Base-by-base conservation (phyloP, 1,140 invertebrate genomes). In the Plutomurus gul region DNA sequence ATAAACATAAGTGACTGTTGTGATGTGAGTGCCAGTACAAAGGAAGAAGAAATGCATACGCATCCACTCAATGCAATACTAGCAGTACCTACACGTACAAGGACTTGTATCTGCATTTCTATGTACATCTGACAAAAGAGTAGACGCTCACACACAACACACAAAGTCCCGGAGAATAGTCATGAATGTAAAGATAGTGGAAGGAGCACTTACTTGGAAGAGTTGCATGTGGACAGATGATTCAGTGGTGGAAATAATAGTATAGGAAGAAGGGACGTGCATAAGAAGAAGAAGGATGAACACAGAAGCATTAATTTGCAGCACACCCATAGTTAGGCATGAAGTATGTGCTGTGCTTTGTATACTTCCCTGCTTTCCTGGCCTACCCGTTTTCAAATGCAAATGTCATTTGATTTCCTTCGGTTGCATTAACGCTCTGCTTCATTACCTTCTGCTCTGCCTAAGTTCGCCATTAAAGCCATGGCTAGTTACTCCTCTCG, bases 241-340 rank as follows among this genome's bases (percentile, higher is more conserved):
- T 56, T 30, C 8, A 36, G 13, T 33, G 56, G 36, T 65, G 27
- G 56, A 56, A n/a, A 65, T 65, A 65, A 33, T 36, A 36, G 56
- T 36, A 36, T 11, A 65, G 0, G n/a, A n/a, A n/a, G n/a, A n/a
- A n/a, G n/a, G n/a, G n/a, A n/a, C n/a, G n/a, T n/a, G n/a, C n/a
- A n/a, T n/a, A n/a, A n/a, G n/a, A 27, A 33, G 16, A 36, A 33
- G 27, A 65, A 65, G 56, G 56, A 65, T 65, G 27, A 33, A 4
- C 25, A 65, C 56, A 65, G 27, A 18, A 18, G 56, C 56, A 65
- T 65, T 65, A 65, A 30, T 65, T 65, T 65, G 56, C 30, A 65
- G 56, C 56, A 65, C 56, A 33, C 56, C 56, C 56, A 65, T 65
- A 65, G 56, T 65, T 30, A 65, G 56, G 56, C 56, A 65, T 65